Conservation (phyloP, 1,140 invertebrate species). For the Bombyx mandarina region DNA sequence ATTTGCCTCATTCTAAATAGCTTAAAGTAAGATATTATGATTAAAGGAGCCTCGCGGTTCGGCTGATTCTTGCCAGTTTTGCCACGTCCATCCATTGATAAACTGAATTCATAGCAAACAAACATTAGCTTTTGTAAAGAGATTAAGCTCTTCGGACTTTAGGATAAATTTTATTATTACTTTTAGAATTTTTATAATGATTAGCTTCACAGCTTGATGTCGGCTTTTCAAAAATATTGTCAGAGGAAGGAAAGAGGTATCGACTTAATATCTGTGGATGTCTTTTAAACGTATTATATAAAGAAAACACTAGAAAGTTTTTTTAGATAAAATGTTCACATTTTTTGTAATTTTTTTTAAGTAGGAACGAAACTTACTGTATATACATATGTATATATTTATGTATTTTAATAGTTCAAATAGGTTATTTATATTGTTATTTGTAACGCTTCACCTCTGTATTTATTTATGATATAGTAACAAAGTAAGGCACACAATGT, state of each 20-base stretch:
- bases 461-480: constrained; percentile 41
- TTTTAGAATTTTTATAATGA: constrained; percentile 59
- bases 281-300: constrained; percentile 50
- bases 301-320: constrained; percentile 46
- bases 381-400: neutral
- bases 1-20: constrained; percentile 44
- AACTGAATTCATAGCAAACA: constrained; percentile 44
- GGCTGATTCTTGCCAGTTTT: constrained; percentile 60
- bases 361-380: constrained; percentile 17
- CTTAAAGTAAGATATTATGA: constrained; percentile 45
- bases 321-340: constrained; percentile 27
- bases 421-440: constrained; percentile 29
- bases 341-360: constrained; percentile 33
- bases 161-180: constrained; percentile 48
- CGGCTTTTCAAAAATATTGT: constrained; percentile 67
- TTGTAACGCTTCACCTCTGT: constrained; percentile 37
- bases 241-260: constrained; percentile 64
- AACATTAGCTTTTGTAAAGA: constrained; percentile 18
- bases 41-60: constrained; percentile 35
- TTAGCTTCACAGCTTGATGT: constrained; percentile 67
- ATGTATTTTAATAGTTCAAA: constrained; percentile 38
- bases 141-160: constrained; percentile 30
- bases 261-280: constrained; percentile 57
- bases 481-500: constrained; percentile 39
- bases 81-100: constrained; percentile 64